Evolutionary conservation across 2,113 vertebrate species (phyloP), one percentile per base, ranked within the genome.

Genomic region (Corythornis madagascariensis): DNA sequence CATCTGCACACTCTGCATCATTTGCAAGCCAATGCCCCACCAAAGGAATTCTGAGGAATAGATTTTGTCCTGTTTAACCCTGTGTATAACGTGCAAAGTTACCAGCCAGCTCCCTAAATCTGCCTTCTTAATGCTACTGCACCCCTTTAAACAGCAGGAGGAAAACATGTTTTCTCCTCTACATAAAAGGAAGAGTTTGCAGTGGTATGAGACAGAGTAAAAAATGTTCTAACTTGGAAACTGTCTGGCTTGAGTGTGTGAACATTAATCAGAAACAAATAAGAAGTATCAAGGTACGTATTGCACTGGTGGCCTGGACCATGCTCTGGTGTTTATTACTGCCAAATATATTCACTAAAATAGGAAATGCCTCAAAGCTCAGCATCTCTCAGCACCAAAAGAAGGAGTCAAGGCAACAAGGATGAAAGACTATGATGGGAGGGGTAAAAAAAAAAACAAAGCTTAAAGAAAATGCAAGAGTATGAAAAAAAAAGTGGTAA

Each of bases 191-290:
- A 92, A 64, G 57, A 75, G 25, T 71, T 85, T 83, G 38, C 47
- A 65, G 28, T 50, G 24, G 29, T 57, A 53, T 84, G 63, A 90
- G 19, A 74, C 19, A 72, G 45, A 79, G 48, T 29, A 64, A 69
- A 77, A 82, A 67, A 67, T 28, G 16, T 66, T 96, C 42, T 67
- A 55, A 87, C 63, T 81, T 91, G 50, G 76, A 93, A 96, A 83
- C 6, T 48, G 55, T 17, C 12, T 84, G 45, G 52, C 12, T 70
- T 82, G 43, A 69, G 40, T 26, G 15, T 60, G 38, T 85, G 67
- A 83, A 50, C 29, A 81, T 63, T 77, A 71, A 69, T 78, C 70
- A 94, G 18, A 56, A 86, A 53, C 71, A 92, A 84, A 25, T 63
- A 92, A 83, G 57, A 85, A 91, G 52, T 73, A 80, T 42, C 28